Conservation (phyloP, 2,113 vertebrate genomes). For the Monarcha castaneiventris region DNA sequence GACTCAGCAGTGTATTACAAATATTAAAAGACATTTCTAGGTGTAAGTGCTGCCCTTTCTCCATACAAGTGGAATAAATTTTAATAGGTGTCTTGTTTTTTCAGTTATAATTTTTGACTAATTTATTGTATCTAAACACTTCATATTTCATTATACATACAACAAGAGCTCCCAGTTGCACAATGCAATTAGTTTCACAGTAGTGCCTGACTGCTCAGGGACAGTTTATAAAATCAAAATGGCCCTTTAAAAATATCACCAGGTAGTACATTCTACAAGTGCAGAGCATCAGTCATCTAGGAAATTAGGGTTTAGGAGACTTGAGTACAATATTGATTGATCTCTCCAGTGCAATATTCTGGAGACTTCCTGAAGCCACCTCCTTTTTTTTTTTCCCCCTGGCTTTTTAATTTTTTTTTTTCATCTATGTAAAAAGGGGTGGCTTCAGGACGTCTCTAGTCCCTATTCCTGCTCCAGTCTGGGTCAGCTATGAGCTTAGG, state of each 20-base stretch:
- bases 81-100: background rate
- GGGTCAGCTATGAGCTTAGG: background rate
- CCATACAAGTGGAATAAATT: background rate
- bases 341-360: background rate
- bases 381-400: no score
- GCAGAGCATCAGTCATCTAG: background rate
- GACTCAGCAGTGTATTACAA: background rate
- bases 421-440: fast-evolving
- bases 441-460: background rate
- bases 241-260: slow-evolving; percentile 3
- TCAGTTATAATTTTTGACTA: background rate
- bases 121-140: background rate
- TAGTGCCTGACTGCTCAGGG: background rate
- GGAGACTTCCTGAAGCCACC: background rate
- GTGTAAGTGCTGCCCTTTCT: background rate
- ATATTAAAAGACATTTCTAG: background rate
- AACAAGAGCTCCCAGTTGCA: background rate
- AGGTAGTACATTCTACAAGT: background rate
- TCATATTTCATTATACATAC: background rate
- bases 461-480: background rate
- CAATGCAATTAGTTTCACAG: background rate
- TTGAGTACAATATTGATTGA: background rate
- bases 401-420: no score
- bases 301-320: background rate
- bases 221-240: slow-evolving; percentile 15